These are phyloP conservation scores for Caenorhabditis parvicauda DNA, from an alignment of 2,888 invertebrate genomes.

Conservation along the genomic window DNA sequence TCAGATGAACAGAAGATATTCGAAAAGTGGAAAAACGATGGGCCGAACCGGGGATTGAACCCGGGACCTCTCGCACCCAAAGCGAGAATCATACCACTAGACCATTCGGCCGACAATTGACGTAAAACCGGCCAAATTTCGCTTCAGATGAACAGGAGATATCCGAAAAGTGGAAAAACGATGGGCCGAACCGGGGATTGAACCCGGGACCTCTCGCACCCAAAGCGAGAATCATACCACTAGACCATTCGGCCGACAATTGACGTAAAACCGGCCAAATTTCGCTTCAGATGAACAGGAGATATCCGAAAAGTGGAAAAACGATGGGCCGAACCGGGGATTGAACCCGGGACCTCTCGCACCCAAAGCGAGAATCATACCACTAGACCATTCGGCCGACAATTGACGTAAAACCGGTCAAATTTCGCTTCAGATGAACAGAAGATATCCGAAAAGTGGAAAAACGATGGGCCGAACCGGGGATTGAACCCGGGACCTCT, in stretches of 20 bases:
- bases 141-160: too few relatives aligned
- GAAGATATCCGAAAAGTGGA: too few relatives aligned
- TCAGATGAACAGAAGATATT: too few relatives aligned
- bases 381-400: slow-evolving; percentile 54
- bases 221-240: slow-evolving; percentile 62
- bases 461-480: slow-evolving; percentile 17
- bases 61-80: slow-evolving; percentile 63
- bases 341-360: slow-evolving; percentile 62
- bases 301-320: too few relatives aligned
- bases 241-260: slow-evolving; percentile 51
- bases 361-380: slow-evolving; percentile 62
- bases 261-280: too few relatives aligned
- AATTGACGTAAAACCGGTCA: too few relatives aligned
- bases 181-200: slow-evolving; percentile 33
- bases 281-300: too few relatives aligned
- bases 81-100: slow-evolving; percentile 63
- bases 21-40: too few relatives aligned
- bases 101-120: slow-evolving; percentile 45
- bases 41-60: slow-evolving; percentile 38
- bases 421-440: too few relatives aligned
- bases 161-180: too few relatives aligned
- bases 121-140: too few relatives aligned
- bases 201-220: slow-evolving; percentile 63
- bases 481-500: slow-evolving; percentile 61
- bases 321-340: slow-evolving; percentile 24